Evolutionary conservation across 2,797 vertebrate genomes (phyloP).

Genomic region (Austrolebias charrua): DNA sequence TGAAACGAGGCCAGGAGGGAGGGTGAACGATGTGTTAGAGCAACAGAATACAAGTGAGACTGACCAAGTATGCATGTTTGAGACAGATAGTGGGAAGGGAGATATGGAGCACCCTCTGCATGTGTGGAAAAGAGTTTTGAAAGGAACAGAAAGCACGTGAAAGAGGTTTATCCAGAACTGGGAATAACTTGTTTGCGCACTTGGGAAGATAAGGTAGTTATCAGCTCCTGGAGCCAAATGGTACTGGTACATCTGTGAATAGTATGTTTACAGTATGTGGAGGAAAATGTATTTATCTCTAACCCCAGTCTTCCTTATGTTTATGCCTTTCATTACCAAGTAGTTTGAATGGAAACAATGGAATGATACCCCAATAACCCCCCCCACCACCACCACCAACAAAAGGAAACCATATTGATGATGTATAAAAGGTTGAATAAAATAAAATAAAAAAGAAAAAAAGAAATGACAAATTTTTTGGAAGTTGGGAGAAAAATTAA

Average conservation of each 20-base stretch:
- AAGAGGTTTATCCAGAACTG: conserved; percentile 51
- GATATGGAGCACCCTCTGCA: conserved; percentile 25
- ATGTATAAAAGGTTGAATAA: not conserved
- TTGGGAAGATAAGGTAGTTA: conserved; percentile 56
- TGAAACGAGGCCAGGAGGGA: conserved; percentile 14
- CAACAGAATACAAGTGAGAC: conserved; percentile 34
- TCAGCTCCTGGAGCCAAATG: conserved; percentile 46
- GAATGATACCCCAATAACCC: not conserved
- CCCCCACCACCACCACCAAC: no score
- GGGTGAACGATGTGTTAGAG: conserved; percentile 12
- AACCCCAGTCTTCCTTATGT: conserved; percentile 10
- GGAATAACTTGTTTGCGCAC: conserved; percentile 58
- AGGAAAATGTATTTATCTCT: conserved; percentile 1
- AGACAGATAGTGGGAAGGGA: conserved; percentile 17
- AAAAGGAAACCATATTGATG: not conserved
- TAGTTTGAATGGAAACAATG: not conserved
- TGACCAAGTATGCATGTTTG: conserved; percentile 10
- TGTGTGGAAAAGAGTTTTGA: conserved; percentile 18
- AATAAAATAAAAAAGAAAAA: no score
- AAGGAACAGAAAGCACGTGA: conserved; percentile 34
- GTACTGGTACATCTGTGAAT: conserved; percentile 2
- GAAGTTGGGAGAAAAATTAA: no score
- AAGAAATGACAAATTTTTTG: no score
- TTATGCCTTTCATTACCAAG: conserved; percentile 12
- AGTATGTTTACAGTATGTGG: conserved; percentile 21